Conservation (phyloP, 2,113 vertebrate species). For the Tetraodon nigroviridis region DNA sequence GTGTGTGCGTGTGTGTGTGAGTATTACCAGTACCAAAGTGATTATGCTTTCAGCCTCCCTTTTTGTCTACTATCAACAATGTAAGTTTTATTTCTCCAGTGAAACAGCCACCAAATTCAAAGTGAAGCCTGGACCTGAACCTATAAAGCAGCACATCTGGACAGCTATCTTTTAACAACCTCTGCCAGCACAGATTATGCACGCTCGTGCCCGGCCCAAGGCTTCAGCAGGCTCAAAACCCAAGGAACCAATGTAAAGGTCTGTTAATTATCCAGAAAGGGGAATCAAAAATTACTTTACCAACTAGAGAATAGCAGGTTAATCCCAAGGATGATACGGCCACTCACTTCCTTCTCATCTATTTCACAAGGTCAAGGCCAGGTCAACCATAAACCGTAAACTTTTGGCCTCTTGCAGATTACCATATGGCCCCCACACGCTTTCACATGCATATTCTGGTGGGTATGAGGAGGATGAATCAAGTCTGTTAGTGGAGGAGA, state of each 20-base stretch:
- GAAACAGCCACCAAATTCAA: too few relatives aligned
- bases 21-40: too few relatives aligned
- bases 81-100: too few relatives aligned
- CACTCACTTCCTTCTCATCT: constrained; percentile 1
- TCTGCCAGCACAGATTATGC: too few relatives aligned
- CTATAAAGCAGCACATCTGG: too few relatives aligned
- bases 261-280: constrained; percentile 15
- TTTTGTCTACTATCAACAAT: too few relatives aligned
- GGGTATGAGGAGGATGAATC: constrained; percentile 5
- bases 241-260: not conserved
- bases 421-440: constrained; percentile 9
- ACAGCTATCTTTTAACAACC: too few relatives aligned
- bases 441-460: constrained; percentile 14
- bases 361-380: constrained; percentile 1
- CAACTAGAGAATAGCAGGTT: not conserved
- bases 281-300: constrained; percentile 1
- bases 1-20: too few relatives aligned
- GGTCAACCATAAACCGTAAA: constrained; percentile 3
- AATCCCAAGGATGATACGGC: constrained; percentile 6
- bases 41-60: too few relatives aligned
- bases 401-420: constrained; percentile 4
- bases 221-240: too few relatives aligned
- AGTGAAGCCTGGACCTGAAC: too few relatives aligned
- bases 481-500: not conserved
- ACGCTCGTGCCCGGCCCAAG: too few relatives aligned